These are phyloP conservation scores for Eilema griseolum DNA, from an alignment of 2,888 invertebrate genomes.

Conservation along the genomic window DNA sequence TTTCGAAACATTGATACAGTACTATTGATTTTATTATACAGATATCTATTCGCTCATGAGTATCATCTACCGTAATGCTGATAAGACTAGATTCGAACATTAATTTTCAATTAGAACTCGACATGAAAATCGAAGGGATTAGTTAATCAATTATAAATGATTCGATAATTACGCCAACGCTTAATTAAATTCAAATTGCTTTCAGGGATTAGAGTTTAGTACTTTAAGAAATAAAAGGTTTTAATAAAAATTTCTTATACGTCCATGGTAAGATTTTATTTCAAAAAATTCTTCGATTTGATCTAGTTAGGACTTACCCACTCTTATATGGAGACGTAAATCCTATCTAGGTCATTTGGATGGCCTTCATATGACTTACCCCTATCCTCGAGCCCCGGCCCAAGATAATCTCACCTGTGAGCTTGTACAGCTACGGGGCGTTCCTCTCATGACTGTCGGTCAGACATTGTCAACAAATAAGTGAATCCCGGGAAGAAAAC, in stretches of 20 bases:
- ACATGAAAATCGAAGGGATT: constrained; percentile 33
- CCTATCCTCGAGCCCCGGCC: too few species aligned
- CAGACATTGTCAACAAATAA: too few species aligned
- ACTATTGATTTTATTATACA: not conserved
- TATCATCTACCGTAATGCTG: not conserved
- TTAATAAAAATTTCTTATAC: not conserved
- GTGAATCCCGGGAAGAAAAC: too few species aligned
- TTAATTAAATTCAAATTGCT: not conserved
- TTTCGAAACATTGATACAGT: not conserved
- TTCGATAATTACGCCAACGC: constrained; percentile 10
- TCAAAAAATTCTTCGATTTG: too few species aligned
- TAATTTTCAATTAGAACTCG: constrained; percentile 41
- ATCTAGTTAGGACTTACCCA: too few species aligned
- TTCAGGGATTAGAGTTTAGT: not conserved
- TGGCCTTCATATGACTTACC: too few species aligned
- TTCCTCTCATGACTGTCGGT: not conserved
- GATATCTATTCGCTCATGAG: not conserved
- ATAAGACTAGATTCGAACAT: constrained; percentile 29
- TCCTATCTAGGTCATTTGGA: too few species aligned
- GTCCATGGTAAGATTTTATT: too few species aligned
- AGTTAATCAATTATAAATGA: constrained; percentile 37
- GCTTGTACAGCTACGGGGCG: not conserved
- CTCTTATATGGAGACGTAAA: not conserved
- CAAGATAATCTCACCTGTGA: not conserved
- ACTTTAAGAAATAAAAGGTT: not conserved